These are phyloP conservation scores for Grammomys surdaster DNA, from an alignment of 2,113 vertebrate genomes.

Conservation along the genomic window DNA sequence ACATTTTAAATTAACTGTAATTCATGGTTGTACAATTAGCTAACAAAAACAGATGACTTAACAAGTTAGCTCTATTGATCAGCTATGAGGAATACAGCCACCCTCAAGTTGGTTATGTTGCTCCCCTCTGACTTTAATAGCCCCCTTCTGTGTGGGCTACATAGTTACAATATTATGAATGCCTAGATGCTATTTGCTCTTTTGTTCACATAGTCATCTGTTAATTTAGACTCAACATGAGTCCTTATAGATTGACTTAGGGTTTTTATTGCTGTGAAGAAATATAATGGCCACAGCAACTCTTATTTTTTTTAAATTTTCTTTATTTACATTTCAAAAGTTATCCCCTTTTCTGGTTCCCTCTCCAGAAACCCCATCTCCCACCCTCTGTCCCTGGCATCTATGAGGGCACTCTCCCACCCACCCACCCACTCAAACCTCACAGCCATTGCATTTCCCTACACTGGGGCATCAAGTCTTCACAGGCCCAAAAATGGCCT, in stretches of 20 bases:
- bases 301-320: too few species aligned
- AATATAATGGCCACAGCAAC: neutral
- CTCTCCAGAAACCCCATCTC: too few species aligned
- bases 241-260: neutral
- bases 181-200: neutral
- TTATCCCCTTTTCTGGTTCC: too few species aligned
- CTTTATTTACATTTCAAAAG: too few species aligned
- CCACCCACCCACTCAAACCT: too few species aligned
- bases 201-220: neutral
- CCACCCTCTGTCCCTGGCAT: too few species aligned
- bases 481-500: too few species aligned
- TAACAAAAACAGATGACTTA: neutral
- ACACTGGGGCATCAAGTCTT: too few species aligned
- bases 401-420: too few species aligned
- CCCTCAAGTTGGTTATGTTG: too few species aligned
- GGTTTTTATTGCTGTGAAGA: neutral
- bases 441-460: too few species aligned
- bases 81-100: neutral
- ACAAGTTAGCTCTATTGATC: neutral
- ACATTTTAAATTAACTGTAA: neutral
- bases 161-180: neutral
- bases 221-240: neutral
- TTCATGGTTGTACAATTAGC: slow-evolving; percentile 9
- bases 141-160: neutral
- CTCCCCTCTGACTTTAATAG: neutral